Evolutionary conservation across 2,888 invertebrate species (phyloP), one percentile per base, ranked within the genome.

Genomic region (Lapara coniferarum): DNA sequence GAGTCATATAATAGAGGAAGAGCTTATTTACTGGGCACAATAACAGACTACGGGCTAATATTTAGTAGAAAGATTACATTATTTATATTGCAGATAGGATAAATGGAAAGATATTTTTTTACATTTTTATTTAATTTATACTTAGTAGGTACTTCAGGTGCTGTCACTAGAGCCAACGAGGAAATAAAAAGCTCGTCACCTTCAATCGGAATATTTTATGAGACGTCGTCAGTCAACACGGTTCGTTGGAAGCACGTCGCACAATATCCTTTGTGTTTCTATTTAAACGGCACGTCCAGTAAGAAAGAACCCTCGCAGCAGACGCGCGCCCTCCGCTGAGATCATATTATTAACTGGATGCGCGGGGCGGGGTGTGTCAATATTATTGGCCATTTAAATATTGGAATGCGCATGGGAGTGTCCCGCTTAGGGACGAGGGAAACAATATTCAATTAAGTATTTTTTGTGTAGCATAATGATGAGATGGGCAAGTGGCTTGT

Each of bases 231-330:
- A 37, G 37, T 37, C 37, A 37, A 37, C 37, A 37, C 37, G 37
- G 37, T 37, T 37, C 37, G 37, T 10, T n/a, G 46, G 5, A 10
- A 13, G 46, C 7, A 49, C 63, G 63, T 57, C 49, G 49, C 46
- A 63, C 49, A 49, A 63, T 63, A 63, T 19, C 19, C 63, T 49
- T 63, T 63, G 63, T 49, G 19, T 16, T 46, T 49, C 46, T 19
- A 59, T 46, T 46, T 8, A 49, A 63, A 10, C 13, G 13, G 19
- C 10, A 14, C 46, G n/a, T n/a, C 46, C 59, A 59, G 44, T 10
- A 10, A n/a, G 13, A 13, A 10, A 55, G 10, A 4, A 19, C 25
- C 25, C 25, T 56, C 25, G 5, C 13, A 25, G 56, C 12, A 3
- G 12, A 13, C 13, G 56, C 13, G 25, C 19, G 25, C 16, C 16